phyloP scores from a whole-genome alignment of 1,140 invertebrate species.

The Bombus soroeensis region DNA sequence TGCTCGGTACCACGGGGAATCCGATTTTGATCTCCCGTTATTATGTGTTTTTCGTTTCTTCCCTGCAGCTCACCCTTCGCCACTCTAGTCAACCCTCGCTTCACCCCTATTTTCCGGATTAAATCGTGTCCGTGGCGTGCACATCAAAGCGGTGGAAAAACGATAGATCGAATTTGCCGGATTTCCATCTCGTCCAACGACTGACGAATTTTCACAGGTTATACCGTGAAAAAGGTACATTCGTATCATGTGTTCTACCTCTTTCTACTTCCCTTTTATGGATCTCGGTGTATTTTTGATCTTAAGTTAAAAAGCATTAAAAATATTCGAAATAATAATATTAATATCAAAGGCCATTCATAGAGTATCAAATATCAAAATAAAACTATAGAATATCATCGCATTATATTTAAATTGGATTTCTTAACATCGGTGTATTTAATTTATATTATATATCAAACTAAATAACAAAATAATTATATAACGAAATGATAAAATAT shows the following conservation, averaged over 20 bases:
- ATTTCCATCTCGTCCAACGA: slow-evolving; percentile 50
- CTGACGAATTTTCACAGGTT: slow-evolving; percentile 39
- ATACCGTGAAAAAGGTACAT: not conserved
- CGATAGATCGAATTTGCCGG: slow-evolving; percentile 61
- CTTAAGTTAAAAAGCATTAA: too few species aligned
- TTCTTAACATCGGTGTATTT: too few species aligned
- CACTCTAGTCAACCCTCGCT: not conserved
- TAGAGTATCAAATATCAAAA: too few species aligned
- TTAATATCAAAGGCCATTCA: too few species aligned
- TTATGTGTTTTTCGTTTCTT: slow-evolving; percentile 40
- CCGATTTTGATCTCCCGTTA: slow-evolving; percentile 57
- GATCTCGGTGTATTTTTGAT: too few species aligned
- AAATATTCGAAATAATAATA: too few species aligned
- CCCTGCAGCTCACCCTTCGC: not conserved
- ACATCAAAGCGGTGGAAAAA: slow-evolving; percentile 60
- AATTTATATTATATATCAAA: too few species aligned
- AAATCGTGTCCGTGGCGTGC: slow-evolving; percentile 41
- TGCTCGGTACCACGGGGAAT: slow-evolving; percentile 38
- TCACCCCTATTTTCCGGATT: slow-evolving; percentile 32
- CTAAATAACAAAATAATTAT: too few species aligned
- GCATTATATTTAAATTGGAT: too few species aligned
- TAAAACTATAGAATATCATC: too few species aligned
- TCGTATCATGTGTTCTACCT: not conserved
- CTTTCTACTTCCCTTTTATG: not conserved
- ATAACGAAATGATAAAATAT: too few species aligned